These are phyloP conservation scores for Vanacampus margaritifer DNA, from an alignment of 2,113 vertebrate species.

Conservation along the genomic window DNA sequence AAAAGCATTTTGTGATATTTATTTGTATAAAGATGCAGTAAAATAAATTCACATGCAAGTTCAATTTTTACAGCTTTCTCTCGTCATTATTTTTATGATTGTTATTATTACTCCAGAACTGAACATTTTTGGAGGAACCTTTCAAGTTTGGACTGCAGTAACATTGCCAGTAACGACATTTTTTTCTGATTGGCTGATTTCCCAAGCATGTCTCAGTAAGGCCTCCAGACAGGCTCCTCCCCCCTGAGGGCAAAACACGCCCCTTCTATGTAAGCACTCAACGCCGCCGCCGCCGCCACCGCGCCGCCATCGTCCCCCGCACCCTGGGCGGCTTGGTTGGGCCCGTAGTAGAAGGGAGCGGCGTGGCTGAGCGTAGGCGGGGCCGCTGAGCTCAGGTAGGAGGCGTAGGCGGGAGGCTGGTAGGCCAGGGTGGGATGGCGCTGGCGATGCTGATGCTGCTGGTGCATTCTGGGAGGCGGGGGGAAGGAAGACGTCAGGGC, in stretches of 20 bases:
- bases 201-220: conserved; percentile 40
- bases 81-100: too few species aligned
- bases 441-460: not conserved
- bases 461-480: conserved; percentile 55
- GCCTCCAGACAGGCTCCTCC: conserved; percentile 67
- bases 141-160: too few species aligned
- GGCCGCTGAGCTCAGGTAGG: conserved; percentile 41
- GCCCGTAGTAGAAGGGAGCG: conserved; percentile 45
- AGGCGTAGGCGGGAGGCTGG: conserved; percentile 37
- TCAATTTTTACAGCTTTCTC: too few species aligned
- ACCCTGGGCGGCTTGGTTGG: conserved; percentile 39
- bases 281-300: not conserved
- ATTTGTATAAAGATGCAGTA: too few species aligned
- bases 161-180: too few species aligned
- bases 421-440: conserved; percentile 29
- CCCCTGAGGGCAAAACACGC: conserved; percentile 51
- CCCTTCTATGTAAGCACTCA: conserved; percentile 57
- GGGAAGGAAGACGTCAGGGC: conserved; percentile 44
- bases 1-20: too few species aligned
- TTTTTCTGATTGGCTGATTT: not conserved
- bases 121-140: too few species aligned
- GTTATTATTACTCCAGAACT: too few species aligned
- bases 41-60: too few species aligned
- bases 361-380: conserved; percentile 36
- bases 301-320: conserved; percentile 50